Percentiles rank a stretch among this genome's conserved stretches.
These are phyloP conservation scores for Drosophila ogumai DNA, from an alignment of 1,140 invertebrate genomes.

Conservation along the genomic window DNA sequence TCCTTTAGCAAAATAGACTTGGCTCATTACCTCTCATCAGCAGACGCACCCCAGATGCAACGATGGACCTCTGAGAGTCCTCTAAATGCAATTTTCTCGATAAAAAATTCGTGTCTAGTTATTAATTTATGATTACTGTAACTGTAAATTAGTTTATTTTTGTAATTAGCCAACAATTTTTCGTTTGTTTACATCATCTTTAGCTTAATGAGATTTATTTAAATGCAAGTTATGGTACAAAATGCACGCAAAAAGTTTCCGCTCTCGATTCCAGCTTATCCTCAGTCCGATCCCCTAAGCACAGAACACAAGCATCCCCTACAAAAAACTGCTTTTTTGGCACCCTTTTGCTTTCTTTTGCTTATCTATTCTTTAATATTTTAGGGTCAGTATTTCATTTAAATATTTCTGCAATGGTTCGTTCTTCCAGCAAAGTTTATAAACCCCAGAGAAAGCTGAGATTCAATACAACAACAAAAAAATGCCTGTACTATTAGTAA, in stretches of 20 bases:
- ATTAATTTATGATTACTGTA: conserved; percentile 69
- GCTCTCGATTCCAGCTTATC: conserved; percentile 53
- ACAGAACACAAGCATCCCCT: not conserved
- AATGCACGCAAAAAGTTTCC: conserved; percentile 58
- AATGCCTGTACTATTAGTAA: conserved; percentile 75
- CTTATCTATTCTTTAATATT: conserved; percentile 16
- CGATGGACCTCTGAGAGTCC: conserved; percentile 30
- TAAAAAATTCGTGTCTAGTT: conserved; percentile 71
- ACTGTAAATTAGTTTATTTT: conserved; percentile 75
- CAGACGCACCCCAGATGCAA: conserved; percentile 33
- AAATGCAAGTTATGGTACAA: conserved; percentile 75
- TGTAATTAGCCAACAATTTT: conserved; percentile 74
- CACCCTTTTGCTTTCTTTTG: conserved; percentile 5
- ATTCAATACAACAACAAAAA: conserved; percentile 61
- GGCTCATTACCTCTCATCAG: conserved; percentile 73
- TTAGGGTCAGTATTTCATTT: conserved; percentile 70
- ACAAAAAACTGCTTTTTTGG: conserved; percentile 2
- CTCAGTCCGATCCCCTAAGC: not conserved
- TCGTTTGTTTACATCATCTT: conserved; percentile 57
- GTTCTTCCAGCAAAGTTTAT: conserved; percentile 74
- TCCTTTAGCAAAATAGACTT: conserved; percentile 76
- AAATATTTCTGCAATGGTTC: conserved; percentile 65
- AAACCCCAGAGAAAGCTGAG: conserved; percentile 64
- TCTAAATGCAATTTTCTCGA: conserved; percentile 74
- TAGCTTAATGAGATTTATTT: conserved; percentile 79